Evolutionary conservation across 2,797 vertebrate species (phyloP).

Genomic region (Carduelis carduelis): DNA sequence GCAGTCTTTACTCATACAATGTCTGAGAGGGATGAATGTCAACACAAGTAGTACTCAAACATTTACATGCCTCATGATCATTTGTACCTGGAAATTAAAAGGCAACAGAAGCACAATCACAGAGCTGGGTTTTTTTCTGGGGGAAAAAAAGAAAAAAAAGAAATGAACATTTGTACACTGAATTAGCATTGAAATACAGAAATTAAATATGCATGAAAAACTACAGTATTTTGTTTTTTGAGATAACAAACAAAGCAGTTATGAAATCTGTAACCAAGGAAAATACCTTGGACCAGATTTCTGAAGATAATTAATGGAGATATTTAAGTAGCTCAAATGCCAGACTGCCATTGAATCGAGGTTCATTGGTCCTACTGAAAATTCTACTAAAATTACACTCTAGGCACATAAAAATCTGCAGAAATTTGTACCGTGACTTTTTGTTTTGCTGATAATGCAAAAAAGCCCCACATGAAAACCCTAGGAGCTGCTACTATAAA

Average conservation of each 20-base stretch:
- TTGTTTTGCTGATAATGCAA: background rate
- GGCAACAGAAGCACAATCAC: background rate
- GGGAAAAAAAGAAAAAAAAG: background rate
- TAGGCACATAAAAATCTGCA: background rate
- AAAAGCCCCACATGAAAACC: fast-evolving
- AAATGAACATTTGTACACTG: background rate
- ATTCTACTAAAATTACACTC: background rate
- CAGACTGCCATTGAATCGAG: background rate
- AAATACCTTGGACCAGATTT: background rate
- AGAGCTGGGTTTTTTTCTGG: background rate
- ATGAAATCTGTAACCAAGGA: background rate
- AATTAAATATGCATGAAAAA: background rate
- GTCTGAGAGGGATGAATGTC: background rate
- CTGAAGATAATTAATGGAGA: background rate
- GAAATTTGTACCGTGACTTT: background rate
- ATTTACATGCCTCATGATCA: background rate
- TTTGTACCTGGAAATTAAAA: background rate
- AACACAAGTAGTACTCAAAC: background rate
- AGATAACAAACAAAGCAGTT: background rate
- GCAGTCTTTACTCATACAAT: background rate
- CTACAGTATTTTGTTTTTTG: background rate
- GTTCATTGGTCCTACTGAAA: background rate
- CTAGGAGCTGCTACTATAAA: background rate
- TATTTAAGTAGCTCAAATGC: background rate
- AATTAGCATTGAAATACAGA: background rate